A percentile compares a stretch with the other conserved stretches of the same genome.
phyloP scores from a whole-genome alignment of 2,888 invertebrate species.

The Ceriagrion tenellum region DNA sequence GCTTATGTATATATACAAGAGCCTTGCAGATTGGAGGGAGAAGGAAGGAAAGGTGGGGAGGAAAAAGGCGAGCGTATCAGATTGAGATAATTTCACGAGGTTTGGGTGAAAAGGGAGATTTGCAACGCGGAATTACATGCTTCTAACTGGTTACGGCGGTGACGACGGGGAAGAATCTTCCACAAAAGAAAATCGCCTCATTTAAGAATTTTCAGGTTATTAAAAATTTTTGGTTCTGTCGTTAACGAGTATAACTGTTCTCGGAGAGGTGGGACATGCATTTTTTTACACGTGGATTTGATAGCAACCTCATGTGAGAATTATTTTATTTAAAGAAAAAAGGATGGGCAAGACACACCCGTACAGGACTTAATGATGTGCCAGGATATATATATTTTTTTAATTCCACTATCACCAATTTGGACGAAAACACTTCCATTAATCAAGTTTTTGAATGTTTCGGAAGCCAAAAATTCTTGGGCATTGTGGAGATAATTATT shows the following conservation, averaged over 20 bases:
- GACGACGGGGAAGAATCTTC: neutral
- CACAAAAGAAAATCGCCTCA: conserved; percentile 39
- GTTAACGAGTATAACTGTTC: conserved; percentile 34
- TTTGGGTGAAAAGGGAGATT: neutral
- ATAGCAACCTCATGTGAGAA: neutral
- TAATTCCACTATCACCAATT: neutral
- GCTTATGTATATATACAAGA: neutral
- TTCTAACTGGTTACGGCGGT: neutral
- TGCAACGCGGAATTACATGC: neutral
- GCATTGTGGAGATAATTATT: neutral
- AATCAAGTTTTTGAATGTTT: neutral
- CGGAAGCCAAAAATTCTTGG: neutral
- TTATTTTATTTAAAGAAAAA: neutral
- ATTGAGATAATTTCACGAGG: neutral
- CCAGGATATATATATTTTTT: neutral
- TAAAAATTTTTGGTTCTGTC: neutral
- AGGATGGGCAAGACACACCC: neutral
- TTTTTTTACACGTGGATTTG: neutral
- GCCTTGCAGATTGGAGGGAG: neutral
- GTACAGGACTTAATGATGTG: neutral
- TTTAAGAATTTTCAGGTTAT: conserved; percentile 46
- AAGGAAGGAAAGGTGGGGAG: neutral
- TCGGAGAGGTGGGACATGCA: neutral
- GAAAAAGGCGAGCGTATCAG: neutral
- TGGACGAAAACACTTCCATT: neutral